These are phyloP conservation scores for Lacanobia wlatinum DNA, from an alignment of 2,888 invertebrate genomes.

Conservation along the genomic window DNA sequence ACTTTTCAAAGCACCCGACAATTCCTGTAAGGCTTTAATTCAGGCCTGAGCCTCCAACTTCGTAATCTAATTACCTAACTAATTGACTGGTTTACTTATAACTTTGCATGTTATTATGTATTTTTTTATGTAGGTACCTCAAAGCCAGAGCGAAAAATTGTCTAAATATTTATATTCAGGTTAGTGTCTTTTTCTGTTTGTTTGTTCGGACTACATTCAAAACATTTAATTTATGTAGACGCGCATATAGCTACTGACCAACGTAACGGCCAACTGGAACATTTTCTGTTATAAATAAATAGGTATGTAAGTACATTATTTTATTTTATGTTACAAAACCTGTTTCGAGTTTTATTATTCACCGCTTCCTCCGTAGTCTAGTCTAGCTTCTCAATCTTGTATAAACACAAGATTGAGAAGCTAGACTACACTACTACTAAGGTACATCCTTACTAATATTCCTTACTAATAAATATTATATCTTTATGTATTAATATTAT, in stretches of 20 bases:
- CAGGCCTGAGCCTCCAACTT: background rate
- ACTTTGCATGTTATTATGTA: no score
- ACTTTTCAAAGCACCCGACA: background rate
- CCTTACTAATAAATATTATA: no score
- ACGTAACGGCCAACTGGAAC: slow-evolving; percentile 37
- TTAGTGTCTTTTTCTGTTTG: slow-evolving; percentile 32
- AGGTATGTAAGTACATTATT: background rate
- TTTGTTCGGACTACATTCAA: slow-evolving; percentile 21
- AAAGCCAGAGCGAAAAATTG: no score
- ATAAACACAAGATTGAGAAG: no score
- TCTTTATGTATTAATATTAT: no score
- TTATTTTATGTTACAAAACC: slow-evolving; percentile 39
- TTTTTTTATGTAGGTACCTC: no score
- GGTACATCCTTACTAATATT: no score
- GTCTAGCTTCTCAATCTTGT: background rate
- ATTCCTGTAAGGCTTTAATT: no score
- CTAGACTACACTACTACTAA: no score
- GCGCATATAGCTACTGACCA: slow-evolving; percentile 32
- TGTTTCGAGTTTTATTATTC: slow-evolving; percentile 42
- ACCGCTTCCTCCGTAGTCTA: slow-evolving; percentile 16
- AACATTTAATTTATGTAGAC: slow-evolving; percentile 42
- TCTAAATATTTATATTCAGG: no score
- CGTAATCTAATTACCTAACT: no score
- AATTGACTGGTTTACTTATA: no score
- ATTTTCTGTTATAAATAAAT: slow-evolving; percentile 31